phyloP scores from a whole-genome alignment of 1,140 invertebrate genomes.

The Pollicipes pollicipes region DNA sequence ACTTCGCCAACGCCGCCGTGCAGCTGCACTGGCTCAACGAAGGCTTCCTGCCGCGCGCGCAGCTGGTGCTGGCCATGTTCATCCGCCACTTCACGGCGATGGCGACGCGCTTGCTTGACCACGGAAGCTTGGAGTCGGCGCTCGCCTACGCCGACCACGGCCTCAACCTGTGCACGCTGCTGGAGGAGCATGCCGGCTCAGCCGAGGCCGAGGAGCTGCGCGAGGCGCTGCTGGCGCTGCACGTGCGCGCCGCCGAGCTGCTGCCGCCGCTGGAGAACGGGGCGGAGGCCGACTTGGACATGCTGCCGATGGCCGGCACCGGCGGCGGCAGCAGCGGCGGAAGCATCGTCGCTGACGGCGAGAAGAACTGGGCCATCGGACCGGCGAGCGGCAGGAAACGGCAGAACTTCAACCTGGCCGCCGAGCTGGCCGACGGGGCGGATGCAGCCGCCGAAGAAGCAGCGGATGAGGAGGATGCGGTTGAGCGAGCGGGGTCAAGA shows the following conservation, averaged over 20 bases:
- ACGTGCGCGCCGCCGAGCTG: conserved; percentile 5
- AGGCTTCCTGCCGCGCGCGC: conserved; percentile 8
- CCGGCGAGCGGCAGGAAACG: no score
- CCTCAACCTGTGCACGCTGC: conserved; percentile 39
- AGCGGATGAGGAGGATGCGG: no score
- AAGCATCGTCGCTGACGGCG: no score
- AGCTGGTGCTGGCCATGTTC: conserved; percentile 40
- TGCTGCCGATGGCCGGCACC: not conserved
- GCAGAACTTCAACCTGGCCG: not conserved
- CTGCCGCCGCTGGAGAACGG: not conserved
- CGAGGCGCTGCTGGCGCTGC: conserved; percentile 12
- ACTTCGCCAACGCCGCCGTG: not conserved
- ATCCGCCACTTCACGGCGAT: conserved; percentile 47
- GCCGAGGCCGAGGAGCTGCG: conserved; percentile 8
- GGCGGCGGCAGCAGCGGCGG: not conserved
- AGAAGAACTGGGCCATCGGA: not conserved
- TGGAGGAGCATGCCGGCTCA: conserved; percentile 30
- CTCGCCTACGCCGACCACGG: conserved; percentile 47
- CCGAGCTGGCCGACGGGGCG: not conserved
- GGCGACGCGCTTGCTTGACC: conserved; percentile 38
- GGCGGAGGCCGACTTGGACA: not conserved
- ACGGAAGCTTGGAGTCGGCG: conserved; percentile 38
- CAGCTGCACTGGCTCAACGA: conserved; percentile 17
- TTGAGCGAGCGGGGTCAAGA: no score
- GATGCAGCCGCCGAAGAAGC: not conserved